phyloP scores from a whole-genome alignment of 2,797 vertebrate genomes.

The Otolemur crassicaudatus region DNA sequence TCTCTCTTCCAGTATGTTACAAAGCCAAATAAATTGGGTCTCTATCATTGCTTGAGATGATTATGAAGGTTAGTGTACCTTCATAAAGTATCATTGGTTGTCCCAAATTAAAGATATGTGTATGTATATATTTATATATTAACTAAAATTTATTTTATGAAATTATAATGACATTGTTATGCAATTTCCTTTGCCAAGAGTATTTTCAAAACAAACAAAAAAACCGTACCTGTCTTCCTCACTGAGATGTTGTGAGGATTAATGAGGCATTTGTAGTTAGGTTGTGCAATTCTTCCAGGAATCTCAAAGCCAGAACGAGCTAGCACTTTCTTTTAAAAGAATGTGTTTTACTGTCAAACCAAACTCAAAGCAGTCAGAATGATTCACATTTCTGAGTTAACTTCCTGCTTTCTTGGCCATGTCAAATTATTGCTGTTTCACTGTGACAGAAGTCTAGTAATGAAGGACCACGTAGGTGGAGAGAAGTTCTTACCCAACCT shows the following conservation, averaged over 20 bases:
- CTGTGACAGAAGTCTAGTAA: not conserved
- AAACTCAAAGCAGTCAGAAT: slow-evolving; percentile 42
- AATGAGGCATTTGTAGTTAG: not conserved
- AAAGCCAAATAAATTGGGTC: not conserved
- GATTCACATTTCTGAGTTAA: slow-evolving; percentile 65
- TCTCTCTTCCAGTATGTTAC: not conserved
- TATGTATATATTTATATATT: not conserved
- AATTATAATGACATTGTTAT: not conserved
- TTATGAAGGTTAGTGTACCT: not conserved
- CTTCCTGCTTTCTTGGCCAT: slow-evolving; percentile 67
- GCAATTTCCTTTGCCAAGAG: not conserved
- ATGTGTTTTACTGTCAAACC: slow-evolving; percentile 50
- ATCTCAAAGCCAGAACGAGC: slow-evolving; percentile 34
- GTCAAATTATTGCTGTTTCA: slow-evolving; percentile 60
- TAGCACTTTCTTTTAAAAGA: not conserved
- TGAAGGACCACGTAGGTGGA: not conserved
- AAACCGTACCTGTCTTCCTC: not conserved
- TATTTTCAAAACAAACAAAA: not conserved
- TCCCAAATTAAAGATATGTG: not conserved
- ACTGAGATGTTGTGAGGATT: not conserved
- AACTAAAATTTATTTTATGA: not conserved
- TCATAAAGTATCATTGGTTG: not conserved
- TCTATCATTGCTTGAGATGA: not conserved
- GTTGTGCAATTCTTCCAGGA: not conserved
- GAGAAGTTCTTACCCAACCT: slow-evolving; percentile 49